Conservation (phyloP, 2,888 invertebrate genomes). For the Myopa tessellatipennis region DNA sequence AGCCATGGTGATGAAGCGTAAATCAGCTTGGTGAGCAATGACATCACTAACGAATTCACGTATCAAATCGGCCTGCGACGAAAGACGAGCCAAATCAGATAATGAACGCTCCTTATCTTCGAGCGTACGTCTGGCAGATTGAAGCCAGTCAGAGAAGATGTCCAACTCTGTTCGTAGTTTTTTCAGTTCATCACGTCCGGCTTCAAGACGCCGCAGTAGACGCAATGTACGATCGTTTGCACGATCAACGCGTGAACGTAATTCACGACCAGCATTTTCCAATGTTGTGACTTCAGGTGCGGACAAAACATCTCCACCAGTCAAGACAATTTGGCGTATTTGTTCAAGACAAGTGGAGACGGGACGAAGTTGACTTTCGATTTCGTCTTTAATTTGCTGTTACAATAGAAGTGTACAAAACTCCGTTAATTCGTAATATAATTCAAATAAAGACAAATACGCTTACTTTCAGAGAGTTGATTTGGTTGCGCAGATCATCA, state of each 20-base stretch:
- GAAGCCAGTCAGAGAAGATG: constrained; percentile 87
- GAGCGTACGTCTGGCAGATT: constrained; percentile 80
- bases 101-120: constrained; percentile 88
- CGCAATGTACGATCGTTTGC: constrained; percentile 84
- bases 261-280: constrained; percentile 86
- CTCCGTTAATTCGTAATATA: background rate
- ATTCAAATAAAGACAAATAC: background rate
- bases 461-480: constrained; percentile 84
- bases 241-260: constrained; percentile 85
- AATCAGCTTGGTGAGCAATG: constrained; percentile 94
- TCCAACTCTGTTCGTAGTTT: constrained; percentile 86
- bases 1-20: constrained; percentile 95
- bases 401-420: constrained; percentile 13
- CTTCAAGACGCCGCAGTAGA: constrained; percentile 79
- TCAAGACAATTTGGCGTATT: constrained; percentile 88
- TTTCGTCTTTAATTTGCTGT: constrained; percentile 88
- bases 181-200: constrained; percentile 87
- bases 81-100: constrained; percentile 79
- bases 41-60: constrained; percentile 92
- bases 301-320: constrained; percentile 91
- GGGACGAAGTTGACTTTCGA: constrained; percentile 86
- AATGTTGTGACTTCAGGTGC: constrained; percentile 89
- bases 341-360: constrained; percentile 89
- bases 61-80: constrained; percentile 81
- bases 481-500: constrained; percentile 88